These are phyloP conservation scores for Nephila pilipes DNA, from an alignment of 1,140 invertebrate species.

Conservation along the genomic window DNA sequence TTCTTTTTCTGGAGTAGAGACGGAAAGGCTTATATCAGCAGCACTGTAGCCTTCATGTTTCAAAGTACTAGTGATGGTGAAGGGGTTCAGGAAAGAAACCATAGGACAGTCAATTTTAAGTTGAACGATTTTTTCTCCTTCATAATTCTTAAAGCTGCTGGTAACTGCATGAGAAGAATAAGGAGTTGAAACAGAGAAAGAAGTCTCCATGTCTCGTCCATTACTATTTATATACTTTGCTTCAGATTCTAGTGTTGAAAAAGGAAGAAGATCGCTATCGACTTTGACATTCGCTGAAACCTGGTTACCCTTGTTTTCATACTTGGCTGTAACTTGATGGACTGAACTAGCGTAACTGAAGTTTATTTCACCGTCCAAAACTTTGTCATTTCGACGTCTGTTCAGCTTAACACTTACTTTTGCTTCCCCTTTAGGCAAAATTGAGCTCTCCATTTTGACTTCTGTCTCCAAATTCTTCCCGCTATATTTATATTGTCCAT, in stretches of 20 bases:
- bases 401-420: background rate
- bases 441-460: background rate
- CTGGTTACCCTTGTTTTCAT: slow-evolving; percentile 62
- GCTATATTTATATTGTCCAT: slow-evolving; percentile 22
- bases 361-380: slow-evolving; percentile 20
- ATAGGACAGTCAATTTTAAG: slow-evolving; percentile 61
- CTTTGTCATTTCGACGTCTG: slow-evolving; percentile 37
- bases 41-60: slow-evolving; percentile 37
- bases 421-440: slow-evolving; percentile 34
- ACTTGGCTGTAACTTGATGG: slow-evolving; percentile 30
- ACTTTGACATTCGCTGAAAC: slow-evolving; percentile 34
- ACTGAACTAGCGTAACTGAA: background rate
- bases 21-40: slow-evolving; percentile 43
- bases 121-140: slow-evolving; percentile 55
- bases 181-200: slow-evolving; percentile 51
- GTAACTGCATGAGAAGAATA: slow-evolving; percentile 31
- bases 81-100: slow-evolving; percentile 24
- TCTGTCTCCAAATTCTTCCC: slow-evolving; percentile 2
- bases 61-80: slow-evolving; percentile 59
- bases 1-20: slow-evolving; percentile 53
- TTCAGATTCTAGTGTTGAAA: slow-evolving; percentile 37
- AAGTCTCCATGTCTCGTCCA: slow-evolving; percentile 76
- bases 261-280: slow-evolving; percentile 30
- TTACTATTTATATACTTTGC: slow-evolving; percentile 75
- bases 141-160: slow-evolving; percentile 65